phyloP scores from a whole-genome alignment of 2,113 vertebrate species.

The Odocoileus hemionus region DNA sequence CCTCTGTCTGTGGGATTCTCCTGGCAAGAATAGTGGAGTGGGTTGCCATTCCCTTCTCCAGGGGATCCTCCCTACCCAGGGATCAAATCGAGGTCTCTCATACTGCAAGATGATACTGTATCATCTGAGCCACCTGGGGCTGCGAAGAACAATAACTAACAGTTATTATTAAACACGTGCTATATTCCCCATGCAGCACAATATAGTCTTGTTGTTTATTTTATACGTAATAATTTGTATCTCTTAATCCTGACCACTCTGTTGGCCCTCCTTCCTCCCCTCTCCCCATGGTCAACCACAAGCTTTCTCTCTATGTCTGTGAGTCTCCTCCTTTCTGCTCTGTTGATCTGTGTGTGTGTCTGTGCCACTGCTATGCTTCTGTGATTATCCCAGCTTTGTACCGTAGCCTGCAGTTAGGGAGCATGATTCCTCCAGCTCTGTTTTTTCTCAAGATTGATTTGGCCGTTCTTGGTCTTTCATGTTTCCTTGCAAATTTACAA shows the following conservation, averaged over 20 bases:
- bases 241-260: background rate
- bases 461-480: background rate
- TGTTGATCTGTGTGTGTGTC: background rate
- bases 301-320: background rate
- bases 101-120: background rate
- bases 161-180: background rate
- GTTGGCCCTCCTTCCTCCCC: background rate
- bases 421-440: background rate
- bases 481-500: background rate
- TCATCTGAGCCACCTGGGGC: background rate
- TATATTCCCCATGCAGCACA: background rate
- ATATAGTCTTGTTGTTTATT: background rate
- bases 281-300: background rate
- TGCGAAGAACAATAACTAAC: background rate
- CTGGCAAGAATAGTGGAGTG: background rate
- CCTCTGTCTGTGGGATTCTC: background rate
- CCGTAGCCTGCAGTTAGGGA: background rate
- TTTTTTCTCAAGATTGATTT: background rate
- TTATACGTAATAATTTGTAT: background rate
- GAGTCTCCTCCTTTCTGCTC: background rate
- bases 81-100: background rate
- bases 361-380: background rate
- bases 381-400: background rate
- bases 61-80: background rate
- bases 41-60: background rate